Percentiles rank a stretch among this genome's conserved stretches.
phyloP scores from a whole-genome alignment of 1,140 invertebrate genomes.

The Orchesella cincta region DNA sequence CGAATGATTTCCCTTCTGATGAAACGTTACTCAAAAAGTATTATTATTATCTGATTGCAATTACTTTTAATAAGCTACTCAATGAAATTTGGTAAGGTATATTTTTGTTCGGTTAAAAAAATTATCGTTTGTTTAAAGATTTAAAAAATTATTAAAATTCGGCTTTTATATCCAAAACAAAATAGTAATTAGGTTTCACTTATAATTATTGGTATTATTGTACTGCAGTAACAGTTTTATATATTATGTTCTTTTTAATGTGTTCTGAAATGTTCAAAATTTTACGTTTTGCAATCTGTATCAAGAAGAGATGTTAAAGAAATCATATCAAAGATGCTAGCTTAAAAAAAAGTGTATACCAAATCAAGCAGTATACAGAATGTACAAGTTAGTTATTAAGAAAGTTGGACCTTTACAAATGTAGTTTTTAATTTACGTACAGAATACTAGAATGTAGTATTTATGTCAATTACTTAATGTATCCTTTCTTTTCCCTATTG shows the following conservation, averaged over 20 bases:
- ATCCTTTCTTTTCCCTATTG: slow-evolving; percentile 7
- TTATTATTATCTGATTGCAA: not conserved
- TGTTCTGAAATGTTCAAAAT: slow-evolving; percentile 22
- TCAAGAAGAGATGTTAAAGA: no score
- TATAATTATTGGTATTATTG: not conserved
- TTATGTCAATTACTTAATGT: slow-evolving; percentile 6
- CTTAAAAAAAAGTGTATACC: slow-evolving; percentile 12
- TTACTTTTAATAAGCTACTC: not conserved
- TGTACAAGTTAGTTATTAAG: slow-evolving; percentile 19
- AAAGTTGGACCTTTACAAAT: slow-evolving; percentile 22
- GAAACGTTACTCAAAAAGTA: not conserved
- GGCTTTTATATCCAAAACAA: no score
- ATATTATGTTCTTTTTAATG: slow-evolving; percentile 5
- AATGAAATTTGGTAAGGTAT: not conserved
- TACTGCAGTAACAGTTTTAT: not conserved
- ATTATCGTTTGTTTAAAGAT: not conserved
- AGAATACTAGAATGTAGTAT: slow-evolving; percentile 25
- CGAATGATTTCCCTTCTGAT: slow-evolving; percentile 6
- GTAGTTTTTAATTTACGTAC: slow-evolving; percentile 30
- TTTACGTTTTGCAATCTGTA: not conserved
- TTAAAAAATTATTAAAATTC: no score
- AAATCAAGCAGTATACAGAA: slow-evolving; percentile 28
- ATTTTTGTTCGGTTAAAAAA: slow-evolving; percentile 1
- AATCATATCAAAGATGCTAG: slow-evolving; percentile 29
- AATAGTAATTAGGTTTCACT: no score